These are phyloP conservation scores for Latrodectus geometricus DNA, from an alignment of 1,140 invertebrate genomes.

Conservation along the genomic window DNA sequence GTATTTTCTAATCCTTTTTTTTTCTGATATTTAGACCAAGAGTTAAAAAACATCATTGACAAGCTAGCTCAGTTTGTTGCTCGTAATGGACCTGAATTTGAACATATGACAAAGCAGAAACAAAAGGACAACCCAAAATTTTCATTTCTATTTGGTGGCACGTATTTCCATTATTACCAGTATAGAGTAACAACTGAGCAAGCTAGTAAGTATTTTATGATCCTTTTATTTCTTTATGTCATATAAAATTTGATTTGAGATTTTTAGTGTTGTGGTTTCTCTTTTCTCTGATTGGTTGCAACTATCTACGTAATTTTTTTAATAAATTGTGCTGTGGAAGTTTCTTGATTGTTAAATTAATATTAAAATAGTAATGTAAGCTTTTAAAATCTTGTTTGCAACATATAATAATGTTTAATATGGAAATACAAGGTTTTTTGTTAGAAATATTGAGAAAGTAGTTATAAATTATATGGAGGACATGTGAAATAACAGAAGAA, in stretches of 20 bases:
- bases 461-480: no score
- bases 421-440: no score
- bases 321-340: no score
- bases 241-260: not conserved
- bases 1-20: conserved; percentile 13
- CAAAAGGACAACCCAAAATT: conserved; percentile 98
- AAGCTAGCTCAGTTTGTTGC: conserved; percentile 98
- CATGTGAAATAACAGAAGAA: no score
- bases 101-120: conserved; percentile 97
- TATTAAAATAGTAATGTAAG: no score
- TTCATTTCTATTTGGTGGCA: conserved; percentile 95
- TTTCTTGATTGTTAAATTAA: no score
- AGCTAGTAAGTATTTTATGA: conserved; percentile 70
- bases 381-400: no score
- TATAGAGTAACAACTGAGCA: conserved; percentile 93
- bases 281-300: not conserved
- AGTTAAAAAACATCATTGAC: conserved; percentile 96
- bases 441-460: no score
- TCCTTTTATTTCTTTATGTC: not conserved
- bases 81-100: conserved; percentile 97
- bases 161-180: conserved; percentile 96
- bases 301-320: no score
- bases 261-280: not conserved
- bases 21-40: conserved; percentile 78
- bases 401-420: no score